Conservation (phyloP, 2,797 vertebrate genomes). For the Cyprinella venusta region DNA sequence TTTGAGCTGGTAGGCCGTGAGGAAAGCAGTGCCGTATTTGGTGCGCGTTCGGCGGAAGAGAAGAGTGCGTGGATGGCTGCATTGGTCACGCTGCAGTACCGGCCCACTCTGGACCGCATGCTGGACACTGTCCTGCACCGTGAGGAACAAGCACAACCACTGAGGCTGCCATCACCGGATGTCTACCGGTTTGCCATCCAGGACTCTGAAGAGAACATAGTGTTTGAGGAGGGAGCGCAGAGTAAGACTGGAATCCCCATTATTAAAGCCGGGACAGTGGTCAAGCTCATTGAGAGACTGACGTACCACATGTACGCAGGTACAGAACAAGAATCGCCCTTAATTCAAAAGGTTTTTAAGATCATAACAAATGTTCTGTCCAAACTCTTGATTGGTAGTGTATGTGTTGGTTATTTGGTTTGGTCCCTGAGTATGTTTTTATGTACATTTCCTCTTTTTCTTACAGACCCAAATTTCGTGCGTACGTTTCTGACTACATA, state of each 20-base stretch:
- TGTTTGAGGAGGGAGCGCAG: conserved; percentile 93
- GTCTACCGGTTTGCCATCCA: conserved; percentile 91
- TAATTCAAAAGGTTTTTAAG: background rate
- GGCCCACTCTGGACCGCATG: conserved; percentile 95
- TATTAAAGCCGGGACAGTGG: conserved; percentile 95
- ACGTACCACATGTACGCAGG: conserved; percentile 99
- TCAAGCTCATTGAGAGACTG: conserved; percentile 95
- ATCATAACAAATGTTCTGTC: background rate
- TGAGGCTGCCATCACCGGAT: conserved; percentile 86
- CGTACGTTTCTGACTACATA: conserved; percentile 98
- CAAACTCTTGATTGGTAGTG: background rate
- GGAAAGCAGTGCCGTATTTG: conserved; percentile 87
- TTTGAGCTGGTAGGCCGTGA: conserved; percentile 93
- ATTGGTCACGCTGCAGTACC: conserved; percentile 93
- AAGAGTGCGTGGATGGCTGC: conserved; percentile 97
- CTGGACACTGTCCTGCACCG: conserved; percentile 88
- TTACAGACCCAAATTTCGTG: conserved; percentile 96
- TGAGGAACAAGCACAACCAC: conserved; percentile 91
- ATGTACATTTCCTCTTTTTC: background rate
- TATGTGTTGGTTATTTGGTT: background rate
- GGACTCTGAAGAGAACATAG: conserved; percentile 96
- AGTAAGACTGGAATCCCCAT: conserved; percentile 95
- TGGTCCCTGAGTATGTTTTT: background rate
- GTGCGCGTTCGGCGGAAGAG: conserved; percentile 89
- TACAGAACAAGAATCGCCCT: conserved; percentile 63